phyloP scores from a whole-genome alignment of 2,797 vertebrate genomes.

The Perodicticus potto region DNA sequence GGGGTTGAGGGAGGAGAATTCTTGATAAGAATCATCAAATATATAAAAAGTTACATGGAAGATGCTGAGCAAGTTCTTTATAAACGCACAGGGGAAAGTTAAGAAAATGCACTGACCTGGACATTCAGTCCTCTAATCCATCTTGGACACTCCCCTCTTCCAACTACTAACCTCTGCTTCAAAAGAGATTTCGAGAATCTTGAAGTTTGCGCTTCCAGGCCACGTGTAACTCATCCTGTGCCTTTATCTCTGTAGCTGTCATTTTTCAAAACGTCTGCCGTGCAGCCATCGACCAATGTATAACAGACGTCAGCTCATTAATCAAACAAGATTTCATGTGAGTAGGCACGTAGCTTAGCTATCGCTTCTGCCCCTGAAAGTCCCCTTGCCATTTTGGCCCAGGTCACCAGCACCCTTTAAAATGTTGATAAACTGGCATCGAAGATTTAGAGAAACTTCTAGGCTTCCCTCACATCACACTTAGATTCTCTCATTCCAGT shows the following conservation, averaged over 20 bases:
- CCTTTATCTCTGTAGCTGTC: not conserved
- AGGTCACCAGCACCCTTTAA: not conserved
- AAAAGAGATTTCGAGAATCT: not conserved
- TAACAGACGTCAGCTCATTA: conserved; percentile 17
- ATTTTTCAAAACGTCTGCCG: not conserved
- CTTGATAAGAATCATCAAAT: not conserved
- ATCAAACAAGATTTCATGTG: not conserved
- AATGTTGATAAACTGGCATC: not conserved
- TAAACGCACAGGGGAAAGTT: not conserved
- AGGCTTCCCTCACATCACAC: not conserved
- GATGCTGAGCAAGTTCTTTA: not conserved
- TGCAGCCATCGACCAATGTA: not conserved
- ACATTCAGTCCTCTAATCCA: not conserved
- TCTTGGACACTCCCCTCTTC: not conserved
- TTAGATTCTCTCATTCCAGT: not conserved
- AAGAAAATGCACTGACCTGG: not conserved
- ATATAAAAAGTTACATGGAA: not conserved
- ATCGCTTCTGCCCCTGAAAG: not conserved
- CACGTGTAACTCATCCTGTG: not conserved
- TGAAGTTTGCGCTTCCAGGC: not conserved
- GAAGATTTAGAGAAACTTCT: not conserved
- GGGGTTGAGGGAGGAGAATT: not conserved
- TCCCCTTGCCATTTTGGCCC: not conserved
- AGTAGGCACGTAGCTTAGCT: not conserved
- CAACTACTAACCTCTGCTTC: not conserved